Evolutionary conservation across 2,797 vertebrate species (phyloP).

Genomic region (Bucorvus abyssinicus): DNA sequence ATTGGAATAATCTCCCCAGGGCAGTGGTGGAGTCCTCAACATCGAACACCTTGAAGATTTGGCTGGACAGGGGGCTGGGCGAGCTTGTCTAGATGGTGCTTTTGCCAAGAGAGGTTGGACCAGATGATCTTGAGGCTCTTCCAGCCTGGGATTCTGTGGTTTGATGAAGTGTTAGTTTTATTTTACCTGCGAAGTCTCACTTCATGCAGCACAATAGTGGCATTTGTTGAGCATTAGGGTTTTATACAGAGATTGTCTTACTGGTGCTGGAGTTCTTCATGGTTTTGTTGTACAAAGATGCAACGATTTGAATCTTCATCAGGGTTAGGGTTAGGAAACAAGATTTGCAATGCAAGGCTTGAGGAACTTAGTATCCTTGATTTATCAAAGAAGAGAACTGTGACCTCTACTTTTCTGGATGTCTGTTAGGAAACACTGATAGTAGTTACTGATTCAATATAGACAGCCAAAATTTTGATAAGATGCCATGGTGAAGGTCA

Average conservation of each 20-base stretch:
- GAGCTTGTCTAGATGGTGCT: too few relatives aligned
- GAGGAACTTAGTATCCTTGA: background rate
- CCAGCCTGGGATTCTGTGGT: too few relatives aligned
- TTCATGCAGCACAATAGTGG: rapidly evolving
- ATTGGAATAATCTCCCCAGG: too few relatives aligned
- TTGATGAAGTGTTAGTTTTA: background rate
- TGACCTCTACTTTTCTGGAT: rapidly evolving
- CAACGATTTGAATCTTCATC: background rate
- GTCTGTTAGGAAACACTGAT: background rate
- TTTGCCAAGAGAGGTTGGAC: too few relatives aligned
- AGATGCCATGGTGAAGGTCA: background rate
- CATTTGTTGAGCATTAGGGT: background rate
- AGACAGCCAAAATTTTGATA: background rate
- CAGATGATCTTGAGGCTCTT: too few relatives aligned
- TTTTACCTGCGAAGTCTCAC: background rate
- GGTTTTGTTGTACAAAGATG: background rate
- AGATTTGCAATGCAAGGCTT: background rate
- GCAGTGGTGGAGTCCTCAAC: too few relatives aligned
- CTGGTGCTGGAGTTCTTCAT: background rate
- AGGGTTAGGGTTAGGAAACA: rapidly evolving
- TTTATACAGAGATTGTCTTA: background rate
- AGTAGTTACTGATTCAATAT: rapidly evolving
- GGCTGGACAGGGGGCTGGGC: too few relatives aligned
- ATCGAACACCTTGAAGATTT: too few relatives aligned
- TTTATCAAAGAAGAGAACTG: background rate